A percentile compares a stretch with the other conserved stretches of the same genome.
Conservation (phyloP, 2,888 invertebrate genomes). For the Bombyx huttoni region DNA sequence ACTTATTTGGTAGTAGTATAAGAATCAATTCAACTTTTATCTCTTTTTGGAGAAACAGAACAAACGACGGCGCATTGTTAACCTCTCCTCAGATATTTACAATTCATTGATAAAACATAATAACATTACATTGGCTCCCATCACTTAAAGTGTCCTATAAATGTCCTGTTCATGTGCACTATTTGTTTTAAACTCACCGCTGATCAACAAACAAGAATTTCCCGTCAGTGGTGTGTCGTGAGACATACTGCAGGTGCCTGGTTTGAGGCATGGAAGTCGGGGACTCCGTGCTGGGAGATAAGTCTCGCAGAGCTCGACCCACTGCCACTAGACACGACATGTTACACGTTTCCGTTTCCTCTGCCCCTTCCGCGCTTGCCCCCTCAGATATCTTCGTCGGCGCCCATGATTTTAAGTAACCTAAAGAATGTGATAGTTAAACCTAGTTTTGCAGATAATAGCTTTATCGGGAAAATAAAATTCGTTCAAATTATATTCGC, state of each 20-base stretch:
- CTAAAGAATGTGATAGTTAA: conserved; percentile 13
- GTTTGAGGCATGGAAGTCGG: conserved; percentile 49
- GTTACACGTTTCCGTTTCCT: conserved; percentile 71
- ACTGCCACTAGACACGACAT: conserved; percentile 92
- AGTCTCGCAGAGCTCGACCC: conserved; percentile 79
- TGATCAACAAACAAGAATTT: conserved; percentile 95
- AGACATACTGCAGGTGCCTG: conserved; percentile 81
- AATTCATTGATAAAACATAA: background rate
- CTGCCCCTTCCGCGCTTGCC: conserved; percentile 75
- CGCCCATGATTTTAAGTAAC: conserved; percentile 93
- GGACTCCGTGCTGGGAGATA: conserved; percentile 29
- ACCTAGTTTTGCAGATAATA: background rate
- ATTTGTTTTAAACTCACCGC: conserved; percentile 67
- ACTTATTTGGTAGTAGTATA: too few species aligned
- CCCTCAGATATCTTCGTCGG: conserved; percentile 82
- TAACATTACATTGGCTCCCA: background rate
- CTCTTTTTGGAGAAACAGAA: too few species aligned
- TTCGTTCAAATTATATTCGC: background rate
- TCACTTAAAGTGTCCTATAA: background rate
- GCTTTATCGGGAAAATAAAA: background rate
- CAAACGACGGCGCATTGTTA: too few species aligned
- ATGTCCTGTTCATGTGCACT: too few species aligned
- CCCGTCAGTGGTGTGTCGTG: conserved; percentile 90
- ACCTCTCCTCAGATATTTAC: too few species aligned
- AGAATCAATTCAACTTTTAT: too few species aligned